Conservation (phyloP, 2,113 vertebrate species). For the Benthochromis sp. region DNA sequence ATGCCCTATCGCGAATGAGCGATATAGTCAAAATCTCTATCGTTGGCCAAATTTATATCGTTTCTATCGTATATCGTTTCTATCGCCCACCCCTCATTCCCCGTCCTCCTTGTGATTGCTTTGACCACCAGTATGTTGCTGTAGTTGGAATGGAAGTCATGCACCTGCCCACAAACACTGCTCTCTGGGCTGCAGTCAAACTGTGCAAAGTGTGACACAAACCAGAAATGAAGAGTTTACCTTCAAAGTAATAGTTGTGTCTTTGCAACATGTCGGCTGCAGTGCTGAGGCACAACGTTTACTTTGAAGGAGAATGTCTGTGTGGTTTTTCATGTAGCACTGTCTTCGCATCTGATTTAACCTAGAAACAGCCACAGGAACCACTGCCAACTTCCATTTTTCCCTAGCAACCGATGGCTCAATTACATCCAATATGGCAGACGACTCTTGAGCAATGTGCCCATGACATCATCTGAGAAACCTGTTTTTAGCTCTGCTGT, state of each 20-base stretch:
- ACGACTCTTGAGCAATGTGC: background rate
- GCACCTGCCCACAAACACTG: background rate
- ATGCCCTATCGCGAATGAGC: rapidly evolving
- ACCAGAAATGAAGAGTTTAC: background rate
- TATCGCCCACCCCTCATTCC: too few relatives aligned
- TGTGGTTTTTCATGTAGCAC: background rate
- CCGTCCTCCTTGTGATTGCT: background rate
- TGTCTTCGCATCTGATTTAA: background rate
- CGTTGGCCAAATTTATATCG: too few relatives aligned
- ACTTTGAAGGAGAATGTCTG: background rate
- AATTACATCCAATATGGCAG: background rate
- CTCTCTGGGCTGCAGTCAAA: background rate
- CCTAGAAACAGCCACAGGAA: background rate
- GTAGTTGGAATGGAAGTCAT: background rate
- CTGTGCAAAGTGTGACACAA: background rate
- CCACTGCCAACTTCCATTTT: background rate
- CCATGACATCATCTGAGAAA: background rate
- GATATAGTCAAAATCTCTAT: too few relatives aligned
- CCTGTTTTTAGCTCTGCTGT: background rate
- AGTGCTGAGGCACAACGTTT: background rate
- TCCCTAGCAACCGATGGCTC: background rate
- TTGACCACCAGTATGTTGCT: background rate
- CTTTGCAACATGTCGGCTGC: background rate
- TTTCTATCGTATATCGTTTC: too few relatives aligned
- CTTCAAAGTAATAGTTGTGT: background rate